phyloP scores from a whole-genome alignment of 1,140 invertebrate genomes.

The Cydia pomonella region DNA sequence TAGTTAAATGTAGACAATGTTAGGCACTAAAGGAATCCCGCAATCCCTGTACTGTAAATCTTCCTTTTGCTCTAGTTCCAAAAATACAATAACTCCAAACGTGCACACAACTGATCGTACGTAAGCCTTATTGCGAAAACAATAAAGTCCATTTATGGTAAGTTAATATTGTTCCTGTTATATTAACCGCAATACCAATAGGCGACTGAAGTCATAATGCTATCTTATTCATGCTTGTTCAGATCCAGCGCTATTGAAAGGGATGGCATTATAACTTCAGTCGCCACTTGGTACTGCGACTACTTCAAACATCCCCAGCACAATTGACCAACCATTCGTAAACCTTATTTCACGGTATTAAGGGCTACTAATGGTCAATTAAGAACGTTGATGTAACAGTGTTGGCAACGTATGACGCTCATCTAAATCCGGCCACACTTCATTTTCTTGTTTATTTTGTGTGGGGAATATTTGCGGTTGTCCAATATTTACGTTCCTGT shows the following conservation, averaged over 20 bases:
- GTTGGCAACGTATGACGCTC: constrained; percentile 11
- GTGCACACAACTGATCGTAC: neutral
- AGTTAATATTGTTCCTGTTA: neutral
- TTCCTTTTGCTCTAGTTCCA: constrained; percentile 3
- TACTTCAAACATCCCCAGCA: neutral
- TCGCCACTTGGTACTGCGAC: no score
- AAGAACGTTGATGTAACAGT: neutral
- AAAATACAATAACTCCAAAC: neutral
- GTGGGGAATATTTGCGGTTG: constrained; percentile 6
- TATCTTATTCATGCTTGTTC: no score
- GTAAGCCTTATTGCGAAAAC: neutral
- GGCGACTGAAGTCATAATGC: no score
- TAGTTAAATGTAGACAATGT: no score
- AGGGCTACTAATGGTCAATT: neutral
- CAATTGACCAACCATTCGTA: neutral
- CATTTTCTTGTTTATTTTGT: constrained; percentile 9
- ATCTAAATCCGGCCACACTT: constrained; percentile 15
- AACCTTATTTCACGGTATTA: neutral
- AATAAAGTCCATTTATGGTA: neutral
- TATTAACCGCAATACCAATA: no score
- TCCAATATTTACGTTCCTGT: neutral
- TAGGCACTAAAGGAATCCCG: neutral
- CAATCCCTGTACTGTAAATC: neutral
- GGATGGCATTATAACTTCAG: no score
- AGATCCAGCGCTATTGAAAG: no score